Evolutionary conservation across 2,888 invertebrate genomes (phyloP).

Genomic region (Noctua pronuba): DNA sequence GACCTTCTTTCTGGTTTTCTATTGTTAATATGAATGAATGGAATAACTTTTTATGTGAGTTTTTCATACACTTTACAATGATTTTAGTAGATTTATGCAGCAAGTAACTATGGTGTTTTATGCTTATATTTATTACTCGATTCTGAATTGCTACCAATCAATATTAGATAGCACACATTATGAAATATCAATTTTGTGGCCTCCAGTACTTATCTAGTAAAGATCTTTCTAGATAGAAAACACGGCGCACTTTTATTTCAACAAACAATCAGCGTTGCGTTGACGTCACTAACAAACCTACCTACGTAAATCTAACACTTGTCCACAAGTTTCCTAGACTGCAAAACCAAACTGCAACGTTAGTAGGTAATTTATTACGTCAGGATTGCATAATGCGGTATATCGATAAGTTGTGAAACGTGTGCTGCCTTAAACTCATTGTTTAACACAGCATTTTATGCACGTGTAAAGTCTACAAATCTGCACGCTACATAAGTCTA

Average conservation of each 20-base stretch:
- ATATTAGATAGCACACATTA: neutral
- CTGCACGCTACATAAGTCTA: slow-evolving; percentile 37
- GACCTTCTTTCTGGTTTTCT: slow-evolving; percentile 2
- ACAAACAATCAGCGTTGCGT: slow-evolving; percentile 39
- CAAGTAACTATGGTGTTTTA: neutral
- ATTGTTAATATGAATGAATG: slow-evolving; percentile 1
- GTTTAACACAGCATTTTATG: slow-evolving; percentile 63
- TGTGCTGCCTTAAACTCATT: slow-evolving; percentile 61
- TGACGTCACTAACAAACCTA: slow-evolving; percentile 57
- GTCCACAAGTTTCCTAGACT: slow-evolving; percentile 37
- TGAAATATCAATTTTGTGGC: slow-evolving; percentile 2
- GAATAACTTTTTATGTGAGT: slow-evolving; percentile 7
- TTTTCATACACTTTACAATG: slow-evolving; percentile 7
- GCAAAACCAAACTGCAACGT: slow-evolving; percentile 49
- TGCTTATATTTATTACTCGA: neutral
- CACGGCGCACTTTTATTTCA: slow-evolving; percentile 34
- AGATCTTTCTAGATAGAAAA: slow-evolving; percentile 47
- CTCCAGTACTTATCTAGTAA: slow-evolving; percentile 4
- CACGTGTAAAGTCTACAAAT: slow-evolving; percentile 63
- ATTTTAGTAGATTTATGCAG: slow-evolving; percentile 10
- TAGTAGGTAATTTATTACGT: slow-evolving; percentile 65
- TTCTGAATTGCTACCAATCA: neutral
- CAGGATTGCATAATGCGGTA: slow-evolving; percentile 72
- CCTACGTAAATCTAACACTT: slow-evolving; percentile 20
- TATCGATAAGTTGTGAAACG: slow-evolving; percentile 70